Conservation (phyloP, 2,797 vertebrate species). For the Falco naumanni region DNA sequence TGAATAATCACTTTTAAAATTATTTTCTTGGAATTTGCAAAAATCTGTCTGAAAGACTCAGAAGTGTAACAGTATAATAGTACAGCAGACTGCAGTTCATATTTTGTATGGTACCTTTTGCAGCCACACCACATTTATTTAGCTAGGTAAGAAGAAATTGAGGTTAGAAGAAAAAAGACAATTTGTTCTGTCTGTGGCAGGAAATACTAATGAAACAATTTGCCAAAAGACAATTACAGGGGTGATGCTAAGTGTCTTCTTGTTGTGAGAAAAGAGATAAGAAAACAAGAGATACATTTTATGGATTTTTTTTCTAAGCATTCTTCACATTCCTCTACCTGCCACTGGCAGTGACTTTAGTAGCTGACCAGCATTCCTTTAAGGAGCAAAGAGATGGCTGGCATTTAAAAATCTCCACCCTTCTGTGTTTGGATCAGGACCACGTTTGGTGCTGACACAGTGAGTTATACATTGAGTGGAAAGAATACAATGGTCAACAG, state of each 20-base stretch:
- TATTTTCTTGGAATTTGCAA: background rate
- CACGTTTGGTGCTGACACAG: background rate
- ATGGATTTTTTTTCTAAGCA: constrained; percentile 47
- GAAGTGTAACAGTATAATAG: background rate
- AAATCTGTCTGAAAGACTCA: background rate
- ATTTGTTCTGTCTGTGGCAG: constrained; percentile 11
- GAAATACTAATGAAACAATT: constrained; percentile 45
- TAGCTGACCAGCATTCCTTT: constrained; percentile 29
- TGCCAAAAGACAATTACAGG: constrained; percentile 40
- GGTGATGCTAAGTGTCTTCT: background rate
- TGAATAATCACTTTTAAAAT: background rate
- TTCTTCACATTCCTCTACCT: constrained; percentile 61
- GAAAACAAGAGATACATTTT: constrained; percentile 34
- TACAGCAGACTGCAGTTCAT: background rate
- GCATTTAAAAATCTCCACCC: constrained; percentile 17
- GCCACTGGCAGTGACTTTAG: background rate
- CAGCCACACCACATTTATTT: background rate
- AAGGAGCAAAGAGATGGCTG: constrained; percentile 45
- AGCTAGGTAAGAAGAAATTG: background rate
- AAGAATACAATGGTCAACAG: background rate
- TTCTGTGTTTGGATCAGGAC: constrained; percentile 3
- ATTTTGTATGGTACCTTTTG: background rate
- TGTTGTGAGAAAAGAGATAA: constrained; percentile 44
- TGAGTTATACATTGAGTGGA: background rate
- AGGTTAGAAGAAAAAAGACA: background rate